These are phyloP conservation scores for Catamblyrhynchus diadema DNA, from an alignment of 2,797 vertebrate genomes.

Conservation along the genomic window DNA sequence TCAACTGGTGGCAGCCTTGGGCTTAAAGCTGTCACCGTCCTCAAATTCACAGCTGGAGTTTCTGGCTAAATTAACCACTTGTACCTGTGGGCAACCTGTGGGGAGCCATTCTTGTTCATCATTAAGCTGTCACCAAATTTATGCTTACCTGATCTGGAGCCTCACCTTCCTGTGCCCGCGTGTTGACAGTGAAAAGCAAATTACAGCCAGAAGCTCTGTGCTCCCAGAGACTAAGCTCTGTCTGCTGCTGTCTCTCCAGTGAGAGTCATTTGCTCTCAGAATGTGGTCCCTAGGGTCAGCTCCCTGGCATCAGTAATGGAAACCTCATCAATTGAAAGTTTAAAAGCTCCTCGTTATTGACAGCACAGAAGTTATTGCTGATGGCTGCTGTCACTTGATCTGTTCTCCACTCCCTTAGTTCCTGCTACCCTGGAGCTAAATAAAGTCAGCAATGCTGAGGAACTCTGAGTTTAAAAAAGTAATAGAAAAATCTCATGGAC, in stretches of 20 bases:
- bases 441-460: not conserved
- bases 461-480: not conserved
- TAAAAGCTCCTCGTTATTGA: not conserved
- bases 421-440: not conserved
- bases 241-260: not conserved
- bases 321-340: not conserved
- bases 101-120: not conserved
- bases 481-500: not conserved
- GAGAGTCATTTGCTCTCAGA: not conserved
- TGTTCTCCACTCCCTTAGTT: not conserved
- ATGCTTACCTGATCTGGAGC: not conserved
- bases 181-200: not conserved
- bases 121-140: not conserved
- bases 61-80: not conserved
- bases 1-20: not conserved
- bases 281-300: not conserved
- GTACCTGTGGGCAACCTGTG: not conserved
- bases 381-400: slow-evolving; percentile 5
- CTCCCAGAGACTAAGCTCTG: not conserved
- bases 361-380: not conserved
- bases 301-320: not conserved
- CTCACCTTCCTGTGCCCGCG: not conserved
- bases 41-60: not conserved
- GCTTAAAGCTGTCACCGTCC: not conserved
- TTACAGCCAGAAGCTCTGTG: not conserved